Base-by-base conservation (phyloP, 2,113 vertebrate genomes). In the Grammatotria lemairii region DNA sequence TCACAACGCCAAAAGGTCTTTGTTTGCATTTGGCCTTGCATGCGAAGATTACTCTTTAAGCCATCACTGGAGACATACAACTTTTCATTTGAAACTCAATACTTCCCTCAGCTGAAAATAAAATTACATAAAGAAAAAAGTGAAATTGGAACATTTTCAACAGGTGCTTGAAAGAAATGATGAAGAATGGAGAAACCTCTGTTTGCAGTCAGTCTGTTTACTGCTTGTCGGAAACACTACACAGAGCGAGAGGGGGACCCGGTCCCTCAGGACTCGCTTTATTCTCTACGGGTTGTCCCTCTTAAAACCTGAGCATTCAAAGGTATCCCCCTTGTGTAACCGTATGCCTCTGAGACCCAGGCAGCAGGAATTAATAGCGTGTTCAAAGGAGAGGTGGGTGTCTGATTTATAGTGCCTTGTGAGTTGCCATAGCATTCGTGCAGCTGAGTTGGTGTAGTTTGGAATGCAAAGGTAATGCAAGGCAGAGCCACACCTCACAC, bases 391-490 rank as follows among this genome's bases (percentile, higher is more conserved):
- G 86, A 93, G 80, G 87, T 90, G 87, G 87, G 85, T 88, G 88
- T 92, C 87, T 93, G 91, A 93, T 94, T 93, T 88, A 90, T 89
- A 78, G 89, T 88, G 84, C 75, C 82, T 60, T 14, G 78, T 83
- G 82, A 63, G 91, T 96, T 95, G 91, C 96, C 92, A 92, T 94
- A 91, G 94, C 55, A 88, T 82, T 89, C 3, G 13, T 85, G 86
- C 63, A 88, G 87, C 92, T 89, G 87, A 93, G 92, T 92, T 83
- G 80, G 83, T 86, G 93, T 89, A 33, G 90, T 87, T 89, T 89
- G 94, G 94, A 95, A 95, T 95, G 90, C 89, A 93, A 90, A 94
- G 93, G 94, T 93, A 95, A 93, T 84, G 78, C 90, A 90, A 91
- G 58, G 49, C 84, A 65, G 87, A 84, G 85, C 95, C 88, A 28